Evolutionary conservation across 2,797 vertebrate genomes (phyloP).

Genomic region (Acanthopagrus latus): DNA sequence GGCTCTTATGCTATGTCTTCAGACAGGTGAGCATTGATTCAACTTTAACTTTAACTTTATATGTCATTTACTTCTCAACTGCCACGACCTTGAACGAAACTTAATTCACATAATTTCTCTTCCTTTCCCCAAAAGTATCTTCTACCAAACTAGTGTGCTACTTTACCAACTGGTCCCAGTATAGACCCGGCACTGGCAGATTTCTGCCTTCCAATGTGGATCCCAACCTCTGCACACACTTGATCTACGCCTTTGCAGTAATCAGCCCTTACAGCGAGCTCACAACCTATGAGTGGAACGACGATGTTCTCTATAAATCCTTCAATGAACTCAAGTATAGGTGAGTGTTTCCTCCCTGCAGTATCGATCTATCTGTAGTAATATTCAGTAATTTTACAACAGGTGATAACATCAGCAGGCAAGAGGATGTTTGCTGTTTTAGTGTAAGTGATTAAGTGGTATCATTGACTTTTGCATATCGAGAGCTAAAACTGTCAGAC

Average conservation of each 20-base stretch:
- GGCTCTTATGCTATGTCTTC: constrained; percentile 67
- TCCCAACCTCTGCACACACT: constrained; percentile 87
- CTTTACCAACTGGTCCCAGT: constrained; percentile 89
- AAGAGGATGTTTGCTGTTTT: not conserved
- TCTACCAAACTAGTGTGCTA: constrained; percentile 87
- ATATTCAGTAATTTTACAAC: not conserved
- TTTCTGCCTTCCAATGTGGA: constrained; percentile 82
- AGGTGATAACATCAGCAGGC: not conserved
- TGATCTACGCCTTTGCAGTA: constrained; percentile 88
- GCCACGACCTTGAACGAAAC: not conserved
- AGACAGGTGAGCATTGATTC: constrained; percentile 66
- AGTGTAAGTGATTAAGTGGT: not conserved
- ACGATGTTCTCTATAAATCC: constrained; percentile 81
- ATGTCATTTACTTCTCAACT: not conserved
- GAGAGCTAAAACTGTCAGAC: no score
- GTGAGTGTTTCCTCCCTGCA: constrained; percentile 49
- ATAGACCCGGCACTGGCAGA: constrained; percentile 65
- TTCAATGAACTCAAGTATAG: constrained; percentile 84
- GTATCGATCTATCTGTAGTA: not conserved
- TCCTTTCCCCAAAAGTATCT: constrained; percentile 67
- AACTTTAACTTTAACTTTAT: not conserved
- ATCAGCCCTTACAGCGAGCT: constrained; percentile 80
- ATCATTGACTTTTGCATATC: no score
- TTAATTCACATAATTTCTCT: not conserved
- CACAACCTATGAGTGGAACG: constrained; percentile 80